Percentiles rank a stretch among this genome's conserved stretches.
Conservation (phyloP, 1,140 invertebrate species). For the Drosophila varians region DNA sequence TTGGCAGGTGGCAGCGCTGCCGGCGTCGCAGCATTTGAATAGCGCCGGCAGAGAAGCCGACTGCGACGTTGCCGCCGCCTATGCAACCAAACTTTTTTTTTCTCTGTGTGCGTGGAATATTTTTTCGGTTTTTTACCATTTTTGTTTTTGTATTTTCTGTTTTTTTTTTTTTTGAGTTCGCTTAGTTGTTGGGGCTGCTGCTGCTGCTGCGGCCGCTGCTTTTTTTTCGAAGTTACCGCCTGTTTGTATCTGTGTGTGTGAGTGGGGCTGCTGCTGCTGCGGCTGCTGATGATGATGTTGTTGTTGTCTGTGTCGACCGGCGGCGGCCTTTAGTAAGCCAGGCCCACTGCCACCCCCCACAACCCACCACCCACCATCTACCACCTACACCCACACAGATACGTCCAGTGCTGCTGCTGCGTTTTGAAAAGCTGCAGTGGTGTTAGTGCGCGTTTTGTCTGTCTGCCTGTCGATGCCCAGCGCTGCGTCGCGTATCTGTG, state of each 20-base stretch:
- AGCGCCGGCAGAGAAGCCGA: constrained; percentile 59
- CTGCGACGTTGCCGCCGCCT: constrained; percentile 59
- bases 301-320: constrained; percentile 61
- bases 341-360: constrained; percentile 44
- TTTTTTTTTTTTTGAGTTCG: constrained; percentile 59
- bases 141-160: constrained; percentile 19
- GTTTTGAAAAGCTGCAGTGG: constrained; percentile 68
- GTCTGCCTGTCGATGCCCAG: constrained; percentile 72
- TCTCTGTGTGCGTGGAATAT: constrained; percentile 47
- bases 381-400: constrained; percentile 24
- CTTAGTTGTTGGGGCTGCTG: constrained; percentile 64
- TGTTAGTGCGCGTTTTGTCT: constrained; percentile 79
- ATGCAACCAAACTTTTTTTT: constrained; percentile 74
- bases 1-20: constrained; percentile 72
- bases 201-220: constrained; percentile 35
- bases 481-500: constrained; percentile 44
- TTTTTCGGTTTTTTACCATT: constrained; percentile 37
- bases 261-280: constrained; percentile 4
- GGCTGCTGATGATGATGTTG: constrained; percentile 46
- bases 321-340: constrained; percentile 77
- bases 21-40: constrained; percentile 71
- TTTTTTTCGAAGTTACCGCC: constrained; percentile 65
- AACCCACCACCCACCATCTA: constrained; percentile 28
- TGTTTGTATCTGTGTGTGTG: constrained; percentile 55
- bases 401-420: constrained; percentile 58